A percentile compares a stretch with the other conserved stretches of the same genome.
These are phyloP conservation scores for Lepidotrigona ventralis DNA, from an alignment of 1,140 invertebrate species.

Conservation along the genomic window DNA sequence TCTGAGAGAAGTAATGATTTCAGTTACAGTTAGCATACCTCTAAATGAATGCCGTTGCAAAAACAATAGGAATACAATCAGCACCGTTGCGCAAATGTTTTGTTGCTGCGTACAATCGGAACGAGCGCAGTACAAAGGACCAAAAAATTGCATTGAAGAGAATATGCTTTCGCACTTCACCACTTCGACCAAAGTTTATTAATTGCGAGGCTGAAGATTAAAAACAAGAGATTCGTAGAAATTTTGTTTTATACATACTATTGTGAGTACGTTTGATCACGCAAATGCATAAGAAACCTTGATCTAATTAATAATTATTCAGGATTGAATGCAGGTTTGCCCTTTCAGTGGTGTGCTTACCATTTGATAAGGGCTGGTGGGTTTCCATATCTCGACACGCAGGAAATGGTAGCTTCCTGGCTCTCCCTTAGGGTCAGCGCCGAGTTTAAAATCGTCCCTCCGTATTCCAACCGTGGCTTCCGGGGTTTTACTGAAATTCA, in stretches of 20 bases:
- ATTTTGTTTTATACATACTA: not conserved
- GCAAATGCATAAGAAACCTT: too few species aligned
- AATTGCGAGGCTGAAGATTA: too few species aligned
- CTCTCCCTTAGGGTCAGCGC: constrained; percentile 86
- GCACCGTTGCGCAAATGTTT: constrained; percentile 21
- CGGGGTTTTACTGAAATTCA: constrained; percentile 88
- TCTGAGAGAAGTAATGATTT: not conserved
- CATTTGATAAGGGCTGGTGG: constrained; percentile 91
- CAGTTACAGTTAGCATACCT: constrained; percentile 6
- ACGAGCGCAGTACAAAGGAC: not conserved
- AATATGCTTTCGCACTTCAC: not conserved
- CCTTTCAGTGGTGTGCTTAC: constrained; percentile 76
- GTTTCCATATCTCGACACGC: constrained; percentile 92
- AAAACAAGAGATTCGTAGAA: not conserved
- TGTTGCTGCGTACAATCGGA: not conserved
- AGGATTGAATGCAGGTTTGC: not conserved
- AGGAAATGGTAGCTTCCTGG: constrained; percentile 88
- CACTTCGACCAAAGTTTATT: not conserved
- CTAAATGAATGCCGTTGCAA: constrained; percentile 25
- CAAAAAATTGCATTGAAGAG: not conserved
- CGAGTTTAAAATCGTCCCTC: constrained; percentile 84
- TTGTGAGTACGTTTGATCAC: too few species aligned
- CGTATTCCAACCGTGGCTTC: constrained; percentile 88
- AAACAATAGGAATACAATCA: constrained; percentile 21
- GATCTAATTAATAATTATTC: not conserved